phyloP scores from a whole-genome alignment of 64 coral and sea anemone species.

The Acropora tenuis region DNA sequence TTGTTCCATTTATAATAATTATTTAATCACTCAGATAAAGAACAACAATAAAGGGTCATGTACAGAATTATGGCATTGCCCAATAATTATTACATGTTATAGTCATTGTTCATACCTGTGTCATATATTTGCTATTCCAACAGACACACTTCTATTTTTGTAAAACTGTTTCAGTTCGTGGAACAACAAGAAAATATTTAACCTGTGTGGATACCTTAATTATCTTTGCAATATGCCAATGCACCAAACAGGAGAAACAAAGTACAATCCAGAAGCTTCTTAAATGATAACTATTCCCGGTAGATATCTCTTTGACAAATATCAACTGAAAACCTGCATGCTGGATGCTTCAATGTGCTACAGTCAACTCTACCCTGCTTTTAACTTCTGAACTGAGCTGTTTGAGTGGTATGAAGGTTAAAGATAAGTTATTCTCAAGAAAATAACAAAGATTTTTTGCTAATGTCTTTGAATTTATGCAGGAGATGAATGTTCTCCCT shows the following conservation, averaged over 20 bases:
- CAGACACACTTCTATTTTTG: not conserved
- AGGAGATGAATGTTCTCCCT: no score
- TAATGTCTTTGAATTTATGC: no score
- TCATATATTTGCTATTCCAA: not conserved
- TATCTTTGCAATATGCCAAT: not conserved
- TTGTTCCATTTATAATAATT: no score
- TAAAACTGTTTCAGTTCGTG: not conserved
- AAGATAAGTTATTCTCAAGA: no score
- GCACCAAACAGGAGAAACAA: constrained; percentile 22
- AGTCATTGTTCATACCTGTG: not conserved
- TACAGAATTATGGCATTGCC: no score
- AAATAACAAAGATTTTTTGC: no score
- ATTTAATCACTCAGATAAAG: no score
- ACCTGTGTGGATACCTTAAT: not conserved
- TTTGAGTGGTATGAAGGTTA: not conserved
- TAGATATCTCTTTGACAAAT: not conserved
- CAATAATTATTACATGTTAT: no score
- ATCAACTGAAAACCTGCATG: not conserved
- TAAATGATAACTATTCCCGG: not conserved
- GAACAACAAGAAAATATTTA: not conserved
- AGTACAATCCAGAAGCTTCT: not conserved
- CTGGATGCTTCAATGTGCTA: not conserved
- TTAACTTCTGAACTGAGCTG: not conserved
- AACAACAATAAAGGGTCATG: no score
- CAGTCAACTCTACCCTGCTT: not conserved